Evolutionary conservation across 2,797 vertebrate species (phyloP).

Genomic region (Mus spretus): DNA sequence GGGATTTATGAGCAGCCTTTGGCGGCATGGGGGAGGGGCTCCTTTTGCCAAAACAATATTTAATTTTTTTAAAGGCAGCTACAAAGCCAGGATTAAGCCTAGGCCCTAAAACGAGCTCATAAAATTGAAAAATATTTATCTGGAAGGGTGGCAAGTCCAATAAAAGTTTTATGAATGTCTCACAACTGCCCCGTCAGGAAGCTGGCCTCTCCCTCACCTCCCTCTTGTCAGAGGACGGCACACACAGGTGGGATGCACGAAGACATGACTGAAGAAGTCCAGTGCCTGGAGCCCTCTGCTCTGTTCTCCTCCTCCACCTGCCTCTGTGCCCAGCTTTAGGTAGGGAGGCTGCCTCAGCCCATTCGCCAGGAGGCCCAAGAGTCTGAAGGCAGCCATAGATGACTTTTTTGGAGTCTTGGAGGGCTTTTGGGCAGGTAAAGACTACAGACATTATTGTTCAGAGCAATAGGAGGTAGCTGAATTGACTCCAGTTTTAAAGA

Average conservation of each 20-base stretch:
- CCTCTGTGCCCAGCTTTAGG: background rate
- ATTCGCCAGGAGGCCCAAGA: background rate
- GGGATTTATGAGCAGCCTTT: slow-evolving; percentile 80
- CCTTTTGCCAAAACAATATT: slow-evolving; percentile 85
- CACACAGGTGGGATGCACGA: slow-evolving; percentile 29
- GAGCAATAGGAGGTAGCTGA: background rate
- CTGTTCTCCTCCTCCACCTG: background rate
- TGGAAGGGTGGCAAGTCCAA: slow-evolving; percentile 89
- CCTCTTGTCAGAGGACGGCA: slow-evolving; percentile 72
- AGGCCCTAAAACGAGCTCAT: slow-evolving; percentile 87
- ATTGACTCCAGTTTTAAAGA: background rate
- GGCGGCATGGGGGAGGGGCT: slow-evolving; percentile 48
- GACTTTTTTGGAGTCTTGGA: background rate
- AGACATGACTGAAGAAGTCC: background rate
- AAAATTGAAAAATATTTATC: slow-evolving; percentile 90
- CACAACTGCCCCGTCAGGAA: slow-evolving; percentile 87
- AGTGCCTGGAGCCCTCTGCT: background rate
- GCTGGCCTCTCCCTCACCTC: slow-evolving; percentile 86
- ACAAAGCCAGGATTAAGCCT: slow-evolving; percentile 89
- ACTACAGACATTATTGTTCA: background rate
- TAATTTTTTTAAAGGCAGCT: slow-evolving; percentile 79
- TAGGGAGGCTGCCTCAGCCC: too few relatives aligned
- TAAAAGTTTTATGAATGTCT: slow-evolving; percentile 90
- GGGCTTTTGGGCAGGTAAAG: background rate
- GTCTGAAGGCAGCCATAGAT: background rate